Percentiles rank a stretch among this genome's conserved stretches.
These are phyloP conservation scores for Notospermus geniculatus DNA, from an alignment of 1,140 invertebrate genomes.

Conservation along the genomic window DNA sequence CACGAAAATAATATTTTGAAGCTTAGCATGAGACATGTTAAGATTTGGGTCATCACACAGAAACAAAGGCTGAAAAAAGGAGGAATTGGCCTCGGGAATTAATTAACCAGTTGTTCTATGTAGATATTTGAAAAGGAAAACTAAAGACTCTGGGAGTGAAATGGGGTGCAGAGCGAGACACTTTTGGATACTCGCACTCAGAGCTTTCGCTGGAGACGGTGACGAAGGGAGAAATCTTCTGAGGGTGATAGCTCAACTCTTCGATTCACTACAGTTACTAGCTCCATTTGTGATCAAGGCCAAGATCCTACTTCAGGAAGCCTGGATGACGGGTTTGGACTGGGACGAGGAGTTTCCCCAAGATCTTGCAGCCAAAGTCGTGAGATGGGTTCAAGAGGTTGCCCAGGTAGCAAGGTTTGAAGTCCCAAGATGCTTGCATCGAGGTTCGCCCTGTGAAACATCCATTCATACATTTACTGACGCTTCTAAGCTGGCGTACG, in stretches of 20 bases:
- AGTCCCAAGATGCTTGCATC: not conserved
- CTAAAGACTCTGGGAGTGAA: not conserved
- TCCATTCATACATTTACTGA: not conserved
- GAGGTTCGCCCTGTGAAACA: not conserved
- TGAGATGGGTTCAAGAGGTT: not conserved
- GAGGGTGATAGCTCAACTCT: not conserved
- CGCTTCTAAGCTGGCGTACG: not conserved
- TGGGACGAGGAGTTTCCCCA: not conserved
- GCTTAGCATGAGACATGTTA: too few relatives aligned
- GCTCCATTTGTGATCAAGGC: not conserved
- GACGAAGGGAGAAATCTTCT: not conserved
- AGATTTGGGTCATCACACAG: too few relatives aligned
- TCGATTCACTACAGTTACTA: not conserved
- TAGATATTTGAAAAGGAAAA: too few relatives aligned
- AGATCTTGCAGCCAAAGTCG: not conserved
- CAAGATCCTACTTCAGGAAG: not conserved
- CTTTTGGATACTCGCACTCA: not conserved
- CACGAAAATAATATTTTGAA: too few relatives aligned
- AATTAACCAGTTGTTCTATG: too few relatives aligned
- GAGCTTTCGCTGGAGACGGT: not conserved
- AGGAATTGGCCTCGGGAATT: too few relatives aligned
- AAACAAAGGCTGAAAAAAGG: too few relatives aligned
- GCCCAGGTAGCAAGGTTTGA: not conserved
- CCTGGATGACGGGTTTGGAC: conserved; percentile 1
- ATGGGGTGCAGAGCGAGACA: not conserved